These are phyloP conservation scores for Diplolepis rosae DNA, from an alignment of 2,888 invertebrate genomes.

Conservation along the genomic window DNA sequence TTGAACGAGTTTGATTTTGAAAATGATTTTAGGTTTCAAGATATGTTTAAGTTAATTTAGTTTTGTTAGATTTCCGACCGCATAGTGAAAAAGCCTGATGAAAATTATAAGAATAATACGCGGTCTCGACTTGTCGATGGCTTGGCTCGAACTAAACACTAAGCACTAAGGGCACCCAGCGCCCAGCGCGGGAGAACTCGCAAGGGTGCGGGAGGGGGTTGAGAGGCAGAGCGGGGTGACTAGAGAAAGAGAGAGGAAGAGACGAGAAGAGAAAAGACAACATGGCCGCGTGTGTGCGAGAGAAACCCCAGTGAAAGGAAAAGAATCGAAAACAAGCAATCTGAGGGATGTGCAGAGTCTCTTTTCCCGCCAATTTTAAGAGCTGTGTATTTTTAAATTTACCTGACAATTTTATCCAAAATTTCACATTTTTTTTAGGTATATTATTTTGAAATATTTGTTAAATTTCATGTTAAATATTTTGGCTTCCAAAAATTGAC, in stretches of 20 bases:
- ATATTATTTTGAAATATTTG: no score
- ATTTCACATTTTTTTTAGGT: no score
- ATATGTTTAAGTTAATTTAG: no score
- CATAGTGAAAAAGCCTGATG: not conserved
- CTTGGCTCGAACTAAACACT: not conserved
- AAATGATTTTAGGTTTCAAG: no score
- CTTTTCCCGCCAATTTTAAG: no score
- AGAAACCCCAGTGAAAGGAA: slow-evolving; percentile 1
- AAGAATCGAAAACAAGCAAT: slow-evolving; percentile 4
- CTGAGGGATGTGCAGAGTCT: not conserved
- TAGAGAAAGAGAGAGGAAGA: not conserved
- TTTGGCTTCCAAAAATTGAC: no score
- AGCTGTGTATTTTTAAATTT: no score
- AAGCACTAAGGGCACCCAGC: slow-evolving; percentile 22
- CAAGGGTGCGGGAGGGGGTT: not conserved
- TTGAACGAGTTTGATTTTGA: not conserved
- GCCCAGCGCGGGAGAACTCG: slow-evolving; percentile 1
- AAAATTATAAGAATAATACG: not conserved
- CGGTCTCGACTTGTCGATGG: not conserved
- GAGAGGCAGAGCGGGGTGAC: not conserved
- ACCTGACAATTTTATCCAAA: no score
- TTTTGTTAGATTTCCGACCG: not conserved
- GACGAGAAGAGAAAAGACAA: not conserved
- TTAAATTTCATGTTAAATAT: no score
- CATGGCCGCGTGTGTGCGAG: slow-evolving; percentile 6